Conservation (phyloP, 2,797 vertebrate genomes). For the Schizopygopsis pylzovi region DNA sequence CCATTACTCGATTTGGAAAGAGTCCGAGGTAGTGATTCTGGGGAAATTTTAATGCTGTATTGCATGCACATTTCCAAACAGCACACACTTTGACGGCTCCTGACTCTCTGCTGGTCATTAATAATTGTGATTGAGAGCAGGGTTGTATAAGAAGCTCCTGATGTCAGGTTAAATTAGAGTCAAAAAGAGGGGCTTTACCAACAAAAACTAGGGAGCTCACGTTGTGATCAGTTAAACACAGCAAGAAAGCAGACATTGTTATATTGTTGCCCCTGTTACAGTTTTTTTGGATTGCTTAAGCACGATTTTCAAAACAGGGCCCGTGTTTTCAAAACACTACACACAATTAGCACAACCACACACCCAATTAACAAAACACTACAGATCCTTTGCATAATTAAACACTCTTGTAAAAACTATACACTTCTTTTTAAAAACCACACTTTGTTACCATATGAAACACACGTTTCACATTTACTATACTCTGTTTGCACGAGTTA, state of each 20-base stretch:
- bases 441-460: too few species aligned
- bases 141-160: slow-evolving; percentile 74
- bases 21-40: background rate
- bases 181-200: slow-evolving; percentile 79
- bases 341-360: too few species aligned
- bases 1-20: slow-evolving; percentile 2
- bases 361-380: too few species aligned
- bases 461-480: too few species aligned
- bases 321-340: too few species aligned
- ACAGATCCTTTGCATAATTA: too few species aligned
- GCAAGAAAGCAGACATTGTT: background rate
- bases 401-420: too few species aligned
- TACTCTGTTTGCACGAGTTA: too few species aligned
- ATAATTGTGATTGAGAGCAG: slow-evolving; percentile 80
- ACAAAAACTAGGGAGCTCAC: slow-evolving; percentile 57
- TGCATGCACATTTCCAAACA: slow-evolving; percentile 24
- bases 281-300: too few species aligned
- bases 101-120: slow-evolving; percentile 75
- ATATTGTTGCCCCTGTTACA: background rate
- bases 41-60: background rate
- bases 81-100: slow-evolving; percentile 67
- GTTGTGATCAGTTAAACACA: background rate
- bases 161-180: slow-evolving; percentile 82
- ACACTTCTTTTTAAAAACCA: too few species aligned
- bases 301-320: too few species aligned